Base-by-base conservation (phyloP, 2,113 vertebrate species). In the Spea multiplicata region DNA sequence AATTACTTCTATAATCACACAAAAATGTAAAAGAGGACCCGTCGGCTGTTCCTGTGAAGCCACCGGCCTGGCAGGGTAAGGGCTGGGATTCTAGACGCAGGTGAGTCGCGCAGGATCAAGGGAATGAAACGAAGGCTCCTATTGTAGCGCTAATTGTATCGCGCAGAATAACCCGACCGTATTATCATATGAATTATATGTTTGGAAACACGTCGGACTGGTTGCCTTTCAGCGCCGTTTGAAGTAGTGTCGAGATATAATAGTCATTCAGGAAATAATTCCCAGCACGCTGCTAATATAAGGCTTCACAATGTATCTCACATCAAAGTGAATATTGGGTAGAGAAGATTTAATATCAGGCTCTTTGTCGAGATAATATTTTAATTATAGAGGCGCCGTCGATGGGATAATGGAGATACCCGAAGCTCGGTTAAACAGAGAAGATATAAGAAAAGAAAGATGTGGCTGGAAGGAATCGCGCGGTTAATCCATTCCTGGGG, bases 141-240 rank as follows among this genome's bases (percentile, higher is more conserved):
- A n/a, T 61, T 61, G 57, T 61, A 61, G 14, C 9, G 9, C 1
- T 74, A 74, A 74, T 65, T 66, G 73, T 17, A 66, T 12, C 7
- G 59, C 59, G 16, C 13, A 14, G 6, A 67, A 53, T 16, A 44
- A 59, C 4, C 62, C 13, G 44, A 67, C 67, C 46, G 6, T 67
- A 75, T 75, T 67, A 67, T 52, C 62, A 66, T 44, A 65, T 44
- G 16, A 55, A 75, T 75, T 55, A 66, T 12, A 52, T 14, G 48
- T 44, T 8, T 7, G 30, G 44, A 5, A 67, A 66, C n/a, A 49
- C 59, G 8, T 52, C 61, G 13, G 50, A 2, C 50, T 52, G 50
- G 50, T 6, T 7, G 50, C 50, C 9, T 10, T 6, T 10, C 9
- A 4, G 55, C 8, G 55, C 14, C 10, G 50, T 59, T 59, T 59